Evolutionary conservation across 92 coral and sea anemone genomes (phyloP).

Genomic region (Epizoanthus illoricatus): DNA sequence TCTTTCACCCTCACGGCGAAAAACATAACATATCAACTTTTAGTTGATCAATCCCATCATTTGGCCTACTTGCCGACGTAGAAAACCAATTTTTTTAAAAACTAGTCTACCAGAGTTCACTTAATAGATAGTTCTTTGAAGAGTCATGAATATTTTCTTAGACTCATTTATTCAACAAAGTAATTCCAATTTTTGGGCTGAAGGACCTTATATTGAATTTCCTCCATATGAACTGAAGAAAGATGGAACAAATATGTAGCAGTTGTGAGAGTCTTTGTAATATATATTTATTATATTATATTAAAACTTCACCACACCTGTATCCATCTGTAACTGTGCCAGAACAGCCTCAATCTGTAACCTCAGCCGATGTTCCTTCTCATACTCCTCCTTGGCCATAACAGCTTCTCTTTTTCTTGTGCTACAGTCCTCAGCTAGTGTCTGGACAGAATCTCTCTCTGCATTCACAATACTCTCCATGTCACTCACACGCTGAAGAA

Average conservation of each 20-base stretch:
- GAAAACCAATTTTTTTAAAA: too few relatives aligned
- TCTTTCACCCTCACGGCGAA: too few relatives aligned
- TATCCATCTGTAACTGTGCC: constrained; percentile 73
- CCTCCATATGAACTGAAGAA: too few relatives aligned
- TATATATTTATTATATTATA: too few relatives aligned
- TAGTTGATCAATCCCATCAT: too few relatives aligned
- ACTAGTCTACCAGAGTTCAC: too few relatives aligned
- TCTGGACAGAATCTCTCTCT: constrained; percentile 82
- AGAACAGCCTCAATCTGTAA: constrained; percentile 75
- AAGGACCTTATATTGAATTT: neutral
- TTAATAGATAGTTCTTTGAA: too few relatives aligned
- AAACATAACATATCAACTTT: too few relatives aligned
- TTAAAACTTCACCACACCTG: constrained; percentile 52
- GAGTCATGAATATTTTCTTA: too few relatives aligned
- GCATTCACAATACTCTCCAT: constrained; percentile 92
- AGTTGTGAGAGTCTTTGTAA: too few relatives aligned
- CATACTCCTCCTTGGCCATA: constrained; percentile 70
- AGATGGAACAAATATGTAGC: neutral
- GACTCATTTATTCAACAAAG: too few relatives aligned
- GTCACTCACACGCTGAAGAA: constrained; percentile 83
- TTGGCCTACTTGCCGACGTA: too few relatives aligned
- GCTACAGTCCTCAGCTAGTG: constrained; percentile 77
- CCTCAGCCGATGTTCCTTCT: constrained; percentile 67
- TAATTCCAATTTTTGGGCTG: neutral
- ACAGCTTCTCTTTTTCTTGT: constrained; percentile 66